These are phyloP conservation scores for Craterocephalus amniculus DNA, from an alignment of 2,797 vertebrate genomes.

Conservation along the genomic window DNA sequence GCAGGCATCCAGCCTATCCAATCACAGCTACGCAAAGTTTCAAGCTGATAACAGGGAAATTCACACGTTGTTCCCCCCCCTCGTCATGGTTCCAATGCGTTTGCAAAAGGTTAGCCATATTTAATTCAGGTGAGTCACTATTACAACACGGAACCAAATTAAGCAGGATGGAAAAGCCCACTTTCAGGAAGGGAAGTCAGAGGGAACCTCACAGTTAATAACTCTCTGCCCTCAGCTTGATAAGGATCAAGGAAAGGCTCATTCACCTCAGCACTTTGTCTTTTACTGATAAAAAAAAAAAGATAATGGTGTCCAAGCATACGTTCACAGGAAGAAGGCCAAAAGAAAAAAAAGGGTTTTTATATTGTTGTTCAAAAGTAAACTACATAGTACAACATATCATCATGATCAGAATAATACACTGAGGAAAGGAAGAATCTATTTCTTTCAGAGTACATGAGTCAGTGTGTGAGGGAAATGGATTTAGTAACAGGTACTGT, in stretches of 20 bases:
- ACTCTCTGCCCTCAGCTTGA: slow-evolving; percentile 37
- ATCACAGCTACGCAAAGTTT: slow-evolving; percentile 48
- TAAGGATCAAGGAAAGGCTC: slow-evolving; percentile 56
- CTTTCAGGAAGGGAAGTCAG: slow-evolving; percentile 2
- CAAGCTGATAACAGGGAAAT: slow-evolving; percentile 74
- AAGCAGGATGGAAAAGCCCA: slow-evolving; percentile 1
- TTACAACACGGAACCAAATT: slow-evolving; percentile 19
- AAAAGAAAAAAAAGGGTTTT: not conserved
- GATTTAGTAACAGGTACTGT: slow-evolving; percentile 37
- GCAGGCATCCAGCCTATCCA: slow-evolving; percentile 27
- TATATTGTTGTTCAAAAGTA: not conserved
- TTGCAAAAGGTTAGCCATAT: slow-evolving; percentile 45
- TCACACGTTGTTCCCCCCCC: slow-evolving; percentile 39
- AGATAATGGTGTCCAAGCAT: slow-evolving; percentile 31
- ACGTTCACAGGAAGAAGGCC: slow-evolving; percentile 1
- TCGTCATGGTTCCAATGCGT: slow-evolving; percentile 33
- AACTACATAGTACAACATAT: not conserved
- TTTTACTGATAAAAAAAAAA: slow-evolving; percentile 52
- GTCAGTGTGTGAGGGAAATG: slow-evolving; percentile 17
- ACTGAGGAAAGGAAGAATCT: not conserved
- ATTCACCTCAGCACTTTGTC: slow-evolving; percentile 54
- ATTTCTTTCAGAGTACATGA: slow-evolving; percentile 17
- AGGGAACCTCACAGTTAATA: slow-evolving; percentile 8
- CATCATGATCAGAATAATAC: not conserved
- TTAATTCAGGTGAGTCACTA: slow-evolving; percentile 33